Percentiles rank a stretch among this genome's conserved stretches.
Conservation (phyloP, 2,797 vertebrate genomes). For the Lagocephalus sceleratus region DNA sequence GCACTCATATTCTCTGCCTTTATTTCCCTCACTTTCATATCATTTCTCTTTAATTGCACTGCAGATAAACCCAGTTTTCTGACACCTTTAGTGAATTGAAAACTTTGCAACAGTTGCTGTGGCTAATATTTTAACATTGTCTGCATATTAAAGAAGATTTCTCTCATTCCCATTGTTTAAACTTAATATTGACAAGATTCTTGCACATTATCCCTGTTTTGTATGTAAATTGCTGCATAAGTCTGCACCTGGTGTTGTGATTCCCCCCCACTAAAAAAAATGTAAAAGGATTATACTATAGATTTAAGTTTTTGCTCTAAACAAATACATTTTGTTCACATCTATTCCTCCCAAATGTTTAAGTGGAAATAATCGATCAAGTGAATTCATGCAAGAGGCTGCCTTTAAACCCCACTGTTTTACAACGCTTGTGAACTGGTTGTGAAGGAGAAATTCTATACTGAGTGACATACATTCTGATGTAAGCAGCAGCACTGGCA, state of each 20-base stretch:
- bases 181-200: constrained; percentile 23
- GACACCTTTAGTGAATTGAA: constrained; percentile 24
- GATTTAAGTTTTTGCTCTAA: constrained; percentile 17
- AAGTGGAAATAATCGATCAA: constrained; percentile 33
- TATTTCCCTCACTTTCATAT: constrained; percentile 9
- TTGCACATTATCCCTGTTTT: constrained; percentile 25
- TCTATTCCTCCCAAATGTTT: constrained; percentile 54
- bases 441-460: constrained; percentile 56
- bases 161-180: constrained; percentile 3
- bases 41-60: constrained; percentile 36
- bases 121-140: too few relatives aligned
- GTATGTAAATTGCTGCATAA: constrained; percentile 30
- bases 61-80: constrained; percentile 32
- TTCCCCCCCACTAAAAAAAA: constrained; percentile 12
- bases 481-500: constrained; percentile 54
- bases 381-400: constrained; percentile 33
- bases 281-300: constrained; percentile 36
- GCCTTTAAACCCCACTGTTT: constrained; percentile 45
- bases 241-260: constrained; percentile 17
- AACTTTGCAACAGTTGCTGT: too few relatives aligned
- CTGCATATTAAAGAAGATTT: background rate
- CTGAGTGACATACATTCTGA: constrained; percentile 50
- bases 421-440: constrained; percentile 44
- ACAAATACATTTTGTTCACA: constrained; percentile 46
- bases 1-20: constrained; percentile 37